Evolutionary conservation across 2,888 invertebrate genomes (phyloP).

Genomic region (Crematogaster levior): DNA sequence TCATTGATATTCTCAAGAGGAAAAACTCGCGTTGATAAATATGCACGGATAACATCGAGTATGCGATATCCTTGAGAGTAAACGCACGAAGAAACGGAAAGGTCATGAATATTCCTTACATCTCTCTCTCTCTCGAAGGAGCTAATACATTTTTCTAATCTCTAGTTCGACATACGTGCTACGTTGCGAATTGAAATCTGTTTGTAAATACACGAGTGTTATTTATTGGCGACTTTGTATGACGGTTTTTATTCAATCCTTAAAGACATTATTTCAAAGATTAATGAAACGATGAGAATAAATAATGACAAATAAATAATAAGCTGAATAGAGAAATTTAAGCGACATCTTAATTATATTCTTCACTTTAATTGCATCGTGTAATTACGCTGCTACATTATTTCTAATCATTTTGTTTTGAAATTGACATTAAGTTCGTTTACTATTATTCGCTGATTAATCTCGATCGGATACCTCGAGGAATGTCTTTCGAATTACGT

Average conservation of each 20-base stretch:
- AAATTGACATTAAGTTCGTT: background rate
- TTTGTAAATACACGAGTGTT: background rate
- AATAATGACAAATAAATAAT: too few species aligned
- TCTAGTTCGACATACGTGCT: background rate
- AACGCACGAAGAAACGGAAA: background rate
- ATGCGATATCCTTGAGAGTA: background rate
- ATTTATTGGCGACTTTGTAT: background rate
- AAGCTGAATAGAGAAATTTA: background rate
- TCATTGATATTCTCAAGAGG: background rate
- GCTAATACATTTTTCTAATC: background rate
- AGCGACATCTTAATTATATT: too few species aligned
- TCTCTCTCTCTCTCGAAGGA: background rate
- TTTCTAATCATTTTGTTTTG: background rate
- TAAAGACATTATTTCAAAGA: background rate
- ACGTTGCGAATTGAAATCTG: background rate
- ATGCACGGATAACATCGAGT: background rate
- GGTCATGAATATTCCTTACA: too few species aligned
- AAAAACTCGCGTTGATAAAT: background rate
- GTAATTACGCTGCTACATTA: background rate
- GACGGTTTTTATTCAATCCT: background rate
- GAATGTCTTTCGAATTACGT: slow-evolving; percentile 11
- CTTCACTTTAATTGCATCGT: background rate
- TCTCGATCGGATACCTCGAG: background rate
- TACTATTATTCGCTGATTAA: background rate
- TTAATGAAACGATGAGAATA: background rate